A percentile compares a stretch with the other conserved stretches of the same genome.
Evolutionary conservation across 1,140 invertebrate genomes (phyloP).

Genomic region (Drosophila lacteicornis): DNA sequence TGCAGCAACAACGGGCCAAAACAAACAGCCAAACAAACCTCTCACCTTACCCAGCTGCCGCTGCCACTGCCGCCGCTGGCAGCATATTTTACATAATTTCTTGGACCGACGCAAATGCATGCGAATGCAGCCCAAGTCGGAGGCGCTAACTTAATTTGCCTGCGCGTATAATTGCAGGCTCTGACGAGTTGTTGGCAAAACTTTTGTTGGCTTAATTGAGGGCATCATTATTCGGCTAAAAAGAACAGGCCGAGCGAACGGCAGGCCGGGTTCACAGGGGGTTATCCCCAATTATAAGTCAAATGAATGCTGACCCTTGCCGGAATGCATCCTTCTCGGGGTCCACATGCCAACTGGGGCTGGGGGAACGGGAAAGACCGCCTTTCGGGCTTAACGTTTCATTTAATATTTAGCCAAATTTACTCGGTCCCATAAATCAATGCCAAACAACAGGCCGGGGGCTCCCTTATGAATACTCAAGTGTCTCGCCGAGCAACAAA

Average conservation of each 20-base stretch:
- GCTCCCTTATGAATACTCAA: constrained; percentile 80
- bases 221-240: constrained; percentile 68
- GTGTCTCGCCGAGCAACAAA: constrained; percentile 78
- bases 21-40: constrained; percentile 61
- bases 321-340: not conserved
- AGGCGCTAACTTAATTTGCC: constrained; percentile 73
- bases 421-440: constrained; percentile 75
- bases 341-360: not conserved
- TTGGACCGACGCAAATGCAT: constrained; percentile 53
- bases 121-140: constrained; percentile 26
- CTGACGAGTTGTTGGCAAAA: constrained; percentile 61
- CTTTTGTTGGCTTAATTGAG: constrained; percentile 73
- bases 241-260: constrained; percentile 14
- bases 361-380: not conserved
- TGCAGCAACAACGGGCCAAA: constrained; percentile 19
- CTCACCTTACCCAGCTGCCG: constrained; percentile 55
- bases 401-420: constrained; percentile 78
- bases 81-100: constrained; percentile 64
- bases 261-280: constrained; percentile 21
- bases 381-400: constrained; percentile 64
- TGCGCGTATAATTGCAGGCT: constrained; percentile 64
- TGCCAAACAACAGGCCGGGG: constrained; percentile 68
- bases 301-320: constrained; percentile 47
- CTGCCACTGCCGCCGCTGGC: constrained; percentile 20
- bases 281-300: constrained; percentile 56